phyloP scores from a whole-genome alignment of 2,888 invertebrate genomes.

The Melipona bicolor region DNA sequence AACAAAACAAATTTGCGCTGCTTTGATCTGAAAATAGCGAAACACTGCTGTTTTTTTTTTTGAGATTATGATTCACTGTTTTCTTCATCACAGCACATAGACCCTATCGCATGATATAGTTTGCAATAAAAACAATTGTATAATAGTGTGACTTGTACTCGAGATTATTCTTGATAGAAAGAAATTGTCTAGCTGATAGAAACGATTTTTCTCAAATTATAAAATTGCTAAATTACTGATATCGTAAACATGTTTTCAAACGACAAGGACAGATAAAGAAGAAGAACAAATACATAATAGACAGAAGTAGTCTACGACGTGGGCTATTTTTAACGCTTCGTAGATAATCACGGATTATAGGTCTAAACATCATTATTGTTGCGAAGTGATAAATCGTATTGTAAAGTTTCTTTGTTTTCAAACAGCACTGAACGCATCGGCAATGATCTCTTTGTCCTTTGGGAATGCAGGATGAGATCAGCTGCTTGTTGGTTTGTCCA shows the following conservation, averaged over 20 bases:
- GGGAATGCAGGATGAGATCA: neutral
- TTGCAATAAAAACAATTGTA: neutral
- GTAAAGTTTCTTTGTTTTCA: slow-evolving; percentile 30
- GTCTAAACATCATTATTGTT: neutral
- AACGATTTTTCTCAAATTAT: neutral
- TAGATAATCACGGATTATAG: slow-evolving; percentile 24
- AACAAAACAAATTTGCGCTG: too few relatives aligned
- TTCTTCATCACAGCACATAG: neutral
- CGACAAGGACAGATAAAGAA: slow-evolving; percentile 8
- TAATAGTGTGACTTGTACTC: neutral
- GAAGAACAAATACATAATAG: neutral
- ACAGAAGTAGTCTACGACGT: slow-evolving; percentile 7
- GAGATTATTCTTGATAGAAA: neutral
- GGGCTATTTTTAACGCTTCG: slow-evolving; percentile 2
- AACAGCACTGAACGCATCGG: neutral
- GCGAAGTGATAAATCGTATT: slow-evolving; percentile 4
- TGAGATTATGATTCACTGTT: neutral
- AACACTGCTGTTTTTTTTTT: neutral
- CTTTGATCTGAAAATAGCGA: neutral
- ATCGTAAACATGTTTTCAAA: slow-evolving; percentile 39
- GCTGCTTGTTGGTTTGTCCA: slow-evolving; percentile 3
- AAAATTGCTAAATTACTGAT: neutral
- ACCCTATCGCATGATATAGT: neutral
- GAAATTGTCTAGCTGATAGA: neutral
- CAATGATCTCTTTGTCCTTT: slow-evolving; percentile 27